A percentile compares a stretch with the other conserved stretches of the same genome.
Conservation (phyloP, 1,140 invertebrate genomes). For the Aleiodes sp. region DNA sequence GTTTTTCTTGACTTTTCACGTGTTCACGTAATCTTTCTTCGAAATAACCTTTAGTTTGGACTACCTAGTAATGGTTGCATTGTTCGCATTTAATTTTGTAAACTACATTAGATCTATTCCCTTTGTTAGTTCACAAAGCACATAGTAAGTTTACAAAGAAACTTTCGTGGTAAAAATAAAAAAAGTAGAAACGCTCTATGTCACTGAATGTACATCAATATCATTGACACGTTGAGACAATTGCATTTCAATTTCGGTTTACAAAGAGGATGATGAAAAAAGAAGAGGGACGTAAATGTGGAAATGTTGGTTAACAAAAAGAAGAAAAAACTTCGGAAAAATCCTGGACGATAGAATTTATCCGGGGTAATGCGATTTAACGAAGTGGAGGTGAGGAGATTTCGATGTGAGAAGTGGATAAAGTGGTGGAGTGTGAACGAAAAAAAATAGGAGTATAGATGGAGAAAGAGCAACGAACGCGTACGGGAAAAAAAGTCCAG, state of each 20-base stretch:
- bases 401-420: slow-evolving; percentile 36
- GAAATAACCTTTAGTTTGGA: too few species aligned
- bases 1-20: too few species aligned
- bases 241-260: slow-evolving; percentile 47
- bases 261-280: slow-evolving; percentile 43
- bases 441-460: background rate
- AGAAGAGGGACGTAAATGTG: background rate
- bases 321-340: slow-evolving; percentile 24
- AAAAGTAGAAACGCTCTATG: too few species aligned
- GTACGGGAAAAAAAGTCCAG: background rate
- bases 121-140: too few species aligned
- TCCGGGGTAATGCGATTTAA: slow-evolving; percentile 55
- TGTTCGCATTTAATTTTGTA: too few species aligned
- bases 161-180: background rate
- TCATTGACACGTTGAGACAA: slow-evolving; percentile 38
- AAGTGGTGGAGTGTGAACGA: slow-evolving; percentile 28
- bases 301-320: too few species aligned
- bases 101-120: background rate
- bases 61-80: too few species aligned
- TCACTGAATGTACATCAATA: slow-evolving; percentile 9
- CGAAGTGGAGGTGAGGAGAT: slow-evolving; percentile 27
- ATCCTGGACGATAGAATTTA: slow-evolving; percentile 47
- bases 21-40: too few species aligned
- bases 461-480: slow-evolving; percentile 16
- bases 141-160: background rate